Evolutionary conservation across 64 coral and sea anemone species (phyloP).

Genomic region (Stichodactyla mertensii): DNA sequence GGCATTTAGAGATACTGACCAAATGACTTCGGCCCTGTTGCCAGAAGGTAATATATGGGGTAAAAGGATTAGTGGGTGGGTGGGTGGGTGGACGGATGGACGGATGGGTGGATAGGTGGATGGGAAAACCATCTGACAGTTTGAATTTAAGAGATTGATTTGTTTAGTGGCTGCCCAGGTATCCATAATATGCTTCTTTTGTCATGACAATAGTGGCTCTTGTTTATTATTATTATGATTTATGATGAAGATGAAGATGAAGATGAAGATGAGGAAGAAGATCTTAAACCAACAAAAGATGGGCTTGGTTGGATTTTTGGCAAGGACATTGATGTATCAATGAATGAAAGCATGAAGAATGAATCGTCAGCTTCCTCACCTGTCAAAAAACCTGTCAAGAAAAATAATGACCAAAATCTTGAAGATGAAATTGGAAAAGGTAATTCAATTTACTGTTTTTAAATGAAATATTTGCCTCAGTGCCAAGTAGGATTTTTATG

Average conservation of each 20-base stretch:
- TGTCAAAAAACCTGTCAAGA: conserved; percentile 8
- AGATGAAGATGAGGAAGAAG: conserved; percentile 71
- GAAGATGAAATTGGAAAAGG: conserved; percentile 94
- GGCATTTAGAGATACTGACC: conserved; percentile 80
- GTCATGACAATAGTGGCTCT: too few species aligned
- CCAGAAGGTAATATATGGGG: conserved; percentile 53
- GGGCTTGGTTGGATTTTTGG: conserved; percentile 93
- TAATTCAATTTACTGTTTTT: background rate
- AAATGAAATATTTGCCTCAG: background rate
- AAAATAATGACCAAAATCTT: conserved; percentile 57
- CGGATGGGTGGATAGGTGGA: too few species aligned
- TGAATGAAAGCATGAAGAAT: conserved; percentile 47
- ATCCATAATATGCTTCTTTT: too few species aligned
- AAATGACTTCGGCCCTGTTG: conserved; percentile 69
- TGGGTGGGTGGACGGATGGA: too few species aligned
- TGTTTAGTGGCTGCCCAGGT: too few species aligned
- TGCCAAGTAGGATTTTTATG: too few species aligned
- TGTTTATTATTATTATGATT: background rate
- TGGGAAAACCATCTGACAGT: too few species aligned
- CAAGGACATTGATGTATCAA: conserved; percentile 87
- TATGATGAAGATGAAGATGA: conserved; percentile 35
- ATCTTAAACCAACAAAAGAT: conserved; percentile 84
- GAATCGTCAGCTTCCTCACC: background rate
- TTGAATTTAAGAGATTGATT: too few species aligned
- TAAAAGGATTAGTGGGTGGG: background rate